phyloP scores from a whole-genome alignment of 1,140 invertebrate genomes.

The Lysiphlebus fabarum region DNA sequence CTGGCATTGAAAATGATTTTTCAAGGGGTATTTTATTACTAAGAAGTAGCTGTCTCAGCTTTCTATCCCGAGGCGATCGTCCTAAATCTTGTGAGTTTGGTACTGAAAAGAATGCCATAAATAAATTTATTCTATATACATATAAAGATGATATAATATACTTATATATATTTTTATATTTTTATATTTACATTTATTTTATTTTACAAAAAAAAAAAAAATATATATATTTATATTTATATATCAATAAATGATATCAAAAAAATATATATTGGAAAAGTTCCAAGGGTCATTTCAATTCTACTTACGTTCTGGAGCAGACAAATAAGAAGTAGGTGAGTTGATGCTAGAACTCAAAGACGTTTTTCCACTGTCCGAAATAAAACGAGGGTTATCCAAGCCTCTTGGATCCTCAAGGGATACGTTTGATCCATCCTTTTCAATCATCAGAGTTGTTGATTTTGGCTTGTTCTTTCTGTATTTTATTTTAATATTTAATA shows the following conservation, averaged over 20 bases:
- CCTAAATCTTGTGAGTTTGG: conserved; percentile 22
- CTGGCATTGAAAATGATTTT: conserved; percentile 78
- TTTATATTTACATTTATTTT: background rate
- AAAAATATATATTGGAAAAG: conserved; percentile 11
- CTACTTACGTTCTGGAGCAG: conserved; percentile 33
- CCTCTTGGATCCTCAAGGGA: conserved; percentile 26
- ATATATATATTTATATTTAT: background rate
- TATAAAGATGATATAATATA: conserved; percentile 3
- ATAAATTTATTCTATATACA: too few species aligned
- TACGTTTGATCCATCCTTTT: conserved; percentile 29
- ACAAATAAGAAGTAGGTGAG: conserved; percentile 27
- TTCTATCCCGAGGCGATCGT: conserved; percentile 31
- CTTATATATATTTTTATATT: conserved; percentile 8
- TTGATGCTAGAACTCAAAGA: conserved; percentile 33
- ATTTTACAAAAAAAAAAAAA: background rate
- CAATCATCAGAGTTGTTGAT: conserved; percentile 25
- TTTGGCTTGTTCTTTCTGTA: conserved; percentile 18
- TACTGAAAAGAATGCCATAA: conserved; percentile 5
- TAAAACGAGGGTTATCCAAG: conserved; percentile 42
- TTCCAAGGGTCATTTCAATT: conserved; percentile 17
- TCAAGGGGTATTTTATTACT: conserved; percentile 63
- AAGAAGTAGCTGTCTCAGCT: conserved; percentile 36
- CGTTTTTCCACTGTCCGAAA: conserved; percentile 36
- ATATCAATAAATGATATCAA: conserved; percentile 5
- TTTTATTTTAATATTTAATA: conserved; percentile 22